Base-by-base conservation (phyloP, 2,888 invertebrate genomes). In the Melinaea menophilus region DNA sequence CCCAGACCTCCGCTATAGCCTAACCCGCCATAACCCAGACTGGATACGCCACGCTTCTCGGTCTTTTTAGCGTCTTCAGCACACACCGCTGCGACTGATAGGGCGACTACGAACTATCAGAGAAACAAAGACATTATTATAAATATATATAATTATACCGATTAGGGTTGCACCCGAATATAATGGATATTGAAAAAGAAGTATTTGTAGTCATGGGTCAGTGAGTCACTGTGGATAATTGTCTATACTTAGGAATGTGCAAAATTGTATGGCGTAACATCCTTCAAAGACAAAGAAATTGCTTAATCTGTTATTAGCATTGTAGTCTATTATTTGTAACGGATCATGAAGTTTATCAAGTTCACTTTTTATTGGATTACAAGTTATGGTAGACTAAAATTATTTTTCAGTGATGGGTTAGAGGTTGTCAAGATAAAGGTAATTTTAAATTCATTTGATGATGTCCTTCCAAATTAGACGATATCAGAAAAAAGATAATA, bases 61-160 rank as follows among this genome's bases (percentile, higher is more conserved):
- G 88, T 86, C 78, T 90, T 90, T 80, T 90, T 90, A 51, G 80
- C 86, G 48, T 86, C 88, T 59, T 88, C 89, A 59, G 90, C 90
- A 76, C 79, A 80, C 46, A 83, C 85, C 64, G 88, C 89, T 69
- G 81, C 81, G 56, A 86, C 63, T 68, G 83, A 78, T 13, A 90
- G 78, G 57, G 82, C 84, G 62, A 83, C 80, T 66, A 89, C 80
- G 67, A 90, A 76, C 90, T 90, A 75, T 13, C 34, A 41, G 67
- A 47, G 62, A 4, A 58, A 58, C 5, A 56, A 63, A 54, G 4
- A 55, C 9, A 11, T 13, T 35, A 3, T 11, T 56, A 37, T 12
- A 48, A n/a, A 4, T 55, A 22, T 7, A 5, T 2, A 45, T 35
- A 34, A 33, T 46, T 11, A 9, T 51, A 9, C 5, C 31, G 51